These are phyloP conservation scores for Dissostichus mawsoni DNA, from an alignment of 2,113 vertebrate species.

Conservation along the genomic window DNA sequence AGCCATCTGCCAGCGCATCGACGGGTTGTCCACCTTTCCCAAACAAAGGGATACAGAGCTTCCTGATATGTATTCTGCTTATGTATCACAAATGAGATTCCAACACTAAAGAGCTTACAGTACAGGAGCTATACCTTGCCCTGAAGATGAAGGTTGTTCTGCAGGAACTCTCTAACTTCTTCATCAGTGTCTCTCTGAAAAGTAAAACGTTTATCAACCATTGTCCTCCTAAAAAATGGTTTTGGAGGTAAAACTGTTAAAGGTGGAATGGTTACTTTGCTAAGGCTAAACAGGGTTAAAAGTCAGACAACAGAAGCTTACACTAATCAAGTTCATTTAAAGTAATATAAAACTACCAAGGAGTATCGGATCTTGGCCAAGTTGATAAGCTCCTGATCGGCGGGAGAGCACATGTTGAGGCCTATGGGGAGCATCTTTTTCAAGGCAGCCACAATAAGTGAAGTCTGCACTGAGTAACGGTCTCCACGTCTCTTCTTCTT, in stretches of 20 bases:
- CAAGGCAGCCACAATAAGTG: constrained; percentile 94
- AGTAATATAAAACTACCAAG: constrained; percentile 83
- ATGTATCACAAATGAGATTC: not conserved
- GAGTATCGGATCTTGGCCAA: constrained; percentile 94
- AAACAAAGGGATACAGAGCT: constrained; percentile 27
- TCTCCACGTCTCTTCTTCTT: constrained; percentile 94
- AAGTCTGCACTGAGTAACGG: constrained; percentile 94
- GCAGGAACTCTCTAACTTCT: constrained; percentile 94
- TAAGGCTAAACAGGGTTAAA: not conserved
- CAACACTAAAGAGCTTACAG: not conserved
- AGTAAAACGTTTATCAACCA: constrained; percentile 11
- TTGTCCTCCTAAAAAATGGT: not conserved
- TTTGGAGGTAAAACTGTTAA: not conserved
- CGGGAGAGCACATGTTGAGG: constrained; percentile 97
- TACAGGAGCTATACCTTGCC: constrained; percentile 87
- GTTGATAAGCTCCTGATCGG: constrained; percentile 94
- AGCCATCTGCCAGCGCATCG: constrained; percentile 96
- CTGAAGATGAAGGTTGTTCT: constrained; percentile 94
- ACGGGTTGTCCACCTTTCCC: constrained; percentile 90
- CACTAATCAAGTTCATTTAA: constrained; percentile 1
- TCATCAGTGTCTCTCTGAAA: constrained; percentile 95
- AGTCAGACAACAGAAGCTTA: not conserved
- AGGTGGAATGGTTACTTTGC: not conserved
- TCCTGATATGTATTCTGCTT: not conserved
- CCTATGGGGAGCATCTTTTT: constrained; percentile 99